These are phyloP conservation scores for Eilema sororculum DNA, from an alignment of 2,888 invertebrate genomes.

Conservation along the genomic window DNA sequence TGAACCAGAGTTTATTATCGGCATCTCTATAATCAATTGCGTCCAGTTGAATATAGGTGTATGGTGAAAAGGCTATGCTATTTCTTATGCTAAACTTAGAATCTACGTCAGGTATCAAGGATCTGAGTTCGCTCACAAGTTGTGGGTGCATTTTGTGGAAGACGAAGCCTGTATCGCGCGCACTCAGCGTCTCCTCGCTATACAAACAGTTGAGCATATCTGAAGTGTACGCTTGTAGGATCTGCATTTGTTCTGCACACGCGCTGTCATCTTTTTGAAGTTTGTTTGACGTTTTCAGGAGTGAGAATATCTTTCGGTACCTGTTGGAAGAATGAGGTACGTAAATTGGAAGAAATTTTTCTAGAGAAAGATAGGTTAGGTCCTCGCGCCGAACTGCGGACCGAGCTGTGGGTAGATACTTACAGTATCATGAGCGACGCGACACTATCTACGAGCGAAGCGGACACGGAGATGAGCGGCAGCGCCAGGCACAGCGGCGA, in stretches of 20 bases:
- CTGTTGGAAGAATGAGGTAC: conserved; percentile 53
- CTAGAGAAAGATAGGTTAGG: not conserved
- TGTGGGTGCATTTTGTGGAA: conserved; percentile 70
- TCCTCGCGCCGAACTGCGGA: too few species aligned
- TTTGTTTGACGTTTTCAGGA: conserved; percentile 55
- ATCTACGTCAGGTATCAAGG: conserved; percentile 68
- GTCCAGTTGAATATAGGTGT: conserved; percentile 64
- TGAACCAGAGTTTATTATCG: conserved; percentile 67
- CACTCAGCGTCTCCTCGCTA: conserved; percentile 63
- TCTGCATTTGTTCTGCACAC: conserved; percentile 55
- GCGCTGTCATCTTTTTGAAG: conserved; percentile 49
- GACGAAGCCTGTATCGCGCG: conserved; percentile 63
- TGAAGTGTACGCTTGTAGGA: conserved; percentile 63
- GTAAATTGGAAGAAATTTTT: not conserved
- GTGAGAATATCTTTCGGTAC: conserved; percentile 68
- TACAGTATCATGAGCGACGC: conserved; percentile 68
- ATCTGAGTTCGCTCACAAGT: conserved; percentile 64
- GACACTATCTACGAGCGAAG: conserved; percentile 60
- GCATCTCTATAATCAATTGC: conserved; percentile 56
- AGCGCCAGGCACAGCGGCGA: conserved; percentile 49
- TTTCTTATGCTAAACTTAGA: conserved; percentile 70
- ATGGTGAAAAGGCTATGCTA: conserved; percentile 74
- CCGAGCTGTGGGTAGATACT: conserved; percentile 40
- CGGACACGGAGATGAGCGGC: conserved; percentile 54
- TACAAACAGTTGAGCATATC: conserved; percentile 77